Base-by-base conservation (phyloP, 2,113 vertebrate genomes). In the Tragelaphus buxtoni region DNA sequence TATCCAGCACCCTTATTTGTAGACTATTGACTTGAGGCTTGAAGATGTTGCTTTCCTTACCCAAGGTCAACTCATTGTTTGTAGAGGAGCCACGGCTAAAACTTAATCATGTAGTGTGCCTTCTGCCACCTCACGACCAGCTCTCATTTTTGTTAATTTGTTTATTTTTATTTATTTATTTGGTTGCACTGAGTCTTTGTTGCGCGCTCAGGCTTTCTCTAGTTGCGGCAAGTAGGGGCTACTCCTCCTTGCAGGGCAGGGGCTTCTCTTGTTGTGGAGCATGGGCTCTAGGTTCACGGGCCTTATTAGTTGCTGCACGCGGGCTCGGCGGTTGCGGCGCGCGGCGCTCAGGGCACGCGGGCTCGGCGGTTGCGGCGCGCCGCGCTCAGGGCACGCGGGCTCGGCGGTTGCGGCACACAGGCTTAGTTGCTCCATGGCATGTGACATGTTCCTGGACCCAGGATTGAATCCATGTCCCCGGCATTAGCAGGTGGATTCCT, bases 321-420 rank as follows among this genome's bases (percentile, higher is more conserved):
- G 0, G 63, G 63, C 63, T 69, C 14, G 4, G 35, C 22, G 1
- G 20, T 42, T 12, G 5, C 60, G 8, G 60, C 13, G 13, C 3
- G 58, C 5, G 0, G 58, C 58, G 7, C 9, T 0, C 0, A 10
- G 22, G 22, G 56, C 4, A 58, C 0, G 0, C 4, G 9, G 56
- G 56, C 10, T 58, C 10, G 1, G 24, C 9, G 1, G 55, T 53
- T 6, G 53, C 17, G 18, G 53, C 5, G 17, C 9, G 55, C 9
- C 1, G 55, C 9, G 9, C 56, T 51, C 13, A 53, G 18, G 53
- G 56, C 56, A 61, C 0, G 2, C 0, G 13, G 60, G 60, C 28
- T n/a, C 3, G 0, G 58, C 28, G 1, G 10, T 60, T 30, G 8
- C 0, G 1, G 35, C 69, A 39, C 35, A 42, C 5, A 24, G 22